A percentile compares a stretch with the other conserved stretches of the same genome.
Conservation (phyloP, 2,888 invertebrate genomes). For the Antheraea yamamai region DNA sequence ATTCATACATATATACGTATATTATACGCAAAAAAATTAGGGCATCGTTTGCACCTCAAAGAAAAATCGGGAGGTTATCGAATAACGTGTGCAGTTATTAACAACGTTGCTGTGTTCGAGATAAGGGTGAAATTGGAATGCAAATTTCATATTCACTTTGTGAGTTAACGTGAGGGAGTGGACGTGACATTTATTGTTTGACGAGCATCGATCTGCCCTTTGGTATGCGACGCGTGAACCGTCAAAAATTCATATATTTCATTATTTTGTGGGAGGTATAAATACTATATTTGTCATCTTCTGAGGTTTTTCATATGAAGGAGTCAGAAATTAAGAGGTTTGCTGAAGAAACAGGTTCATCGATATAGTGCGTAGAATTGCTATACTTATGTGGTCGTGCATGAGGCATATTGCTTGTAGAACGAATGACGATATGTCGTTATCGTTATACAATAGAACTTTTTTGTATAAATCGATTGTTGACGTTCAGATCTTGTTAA, state of each 20-base stretch:
- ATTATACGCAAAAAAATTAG: slow-evolving; percentile 72
- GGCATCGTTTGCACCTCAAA: slow-evolving; percentile 77
- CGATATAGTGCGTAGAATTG: too few species aligned
- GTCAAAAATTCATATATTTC: slow-evolving; percentile 60
- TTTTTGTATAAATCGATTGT: too few species aligned
- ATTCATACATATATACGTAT: slow-evolving; percentile 36
- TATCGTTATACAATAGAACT: too few species aligned
- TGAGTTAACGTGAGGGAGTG: slow-evolving; percentile 75
- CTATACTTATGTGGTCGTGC: too few species aligned
- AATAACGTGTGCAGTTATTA: slow-evolving; percentile 26
- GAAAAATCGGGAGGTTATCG: slow-evolving; percentile 62
- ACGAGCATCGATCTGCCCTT: slow-evolving; percentile 82
- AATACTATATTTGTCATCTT: background rate
- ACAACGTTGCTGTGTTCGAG: slow-evolving; percentile 26
- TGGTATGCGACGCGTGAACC: slow-evolving; percentile 75
- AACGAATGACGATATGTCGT: too few species aligned
- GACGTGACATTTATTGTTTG: slow-evolving; percentile 83
- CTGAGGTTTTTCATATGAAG: too few species aligned
- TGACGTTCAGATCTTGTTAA: too few species aligned
- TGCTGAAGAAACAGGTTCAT: too few species aligned
- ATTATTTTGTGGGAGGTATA: slow-evolving; percentile 10
- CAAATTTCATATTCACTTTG: slow-evolving; percentile 24
- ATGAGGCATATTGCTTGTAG: too few species aligned
- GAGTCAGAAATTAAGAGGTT: too few species aligned
- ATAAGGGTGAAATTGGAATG: slow-evolving; percentile 40